Conservation (phyloP, 2,113 vertebrate species). For the Rhinoderma darwinii region DNA sequence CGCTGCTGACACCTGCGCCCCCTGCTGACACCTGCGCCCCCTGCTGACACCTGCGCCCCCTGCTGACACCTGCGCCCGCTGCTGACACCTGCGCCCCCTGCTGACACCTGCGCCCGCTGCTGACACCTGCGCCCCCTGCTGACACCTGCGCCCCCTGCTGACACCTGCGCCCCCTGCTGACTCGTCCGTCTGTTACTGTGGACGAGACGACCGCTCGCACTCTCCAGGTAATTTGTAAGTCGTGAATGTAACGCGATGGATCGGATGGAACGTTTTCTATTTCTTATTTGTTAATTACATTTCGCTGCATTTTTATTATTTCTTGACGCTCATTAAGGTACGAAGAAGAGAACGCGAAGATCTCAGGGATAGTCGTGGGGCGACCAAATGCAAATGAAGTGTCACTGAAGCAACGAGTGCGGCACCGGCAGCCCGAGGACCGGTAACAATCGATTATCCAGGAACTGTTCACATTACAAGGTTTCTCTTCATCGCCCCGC, state of each 20-base stretch:
- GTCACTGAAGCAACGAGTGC: background rate
- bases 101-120: too few species aligned
- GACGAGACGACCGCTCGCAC: background rate
- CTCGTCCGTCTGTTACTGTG: background rate
- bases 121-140: too few species aligned
- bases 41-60: too few species aligned
- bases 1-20: too few species aligned
- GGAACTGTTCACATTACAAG: conserved; percentile 19
- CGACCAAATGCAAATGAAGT: background rate
- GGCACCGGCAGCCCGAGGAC: background rate
- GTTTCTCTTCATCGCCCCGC: background rate
- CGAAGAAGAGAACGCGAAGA: background rate
- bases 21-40: too few species aligned
- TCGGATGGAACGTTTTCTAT: conserved; percentile 64
- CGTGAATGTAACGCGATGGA: background rate
- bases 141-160: background rate
- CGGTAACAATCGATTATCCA: conserved; percentile 56
- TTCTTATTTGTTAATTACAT: conserved; percentile 71
- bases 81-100: too few species aligned
- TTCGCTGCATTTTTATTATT: conserved; percentile 65
- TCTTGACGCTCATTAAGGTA: conserved; percentile 61
- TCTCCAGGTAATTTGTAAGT: conserved; percentile 14
- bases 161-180: conserved; percentile 3
- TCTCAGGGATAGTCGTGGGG: background rate
- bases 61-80: too few species aligned